Evolutionary conservation across 2,113 vertebrate species (phyloP), one percentile per base, ranked within the genome.

Genomic region (Acanthochromis polyacanthus): DNA sequence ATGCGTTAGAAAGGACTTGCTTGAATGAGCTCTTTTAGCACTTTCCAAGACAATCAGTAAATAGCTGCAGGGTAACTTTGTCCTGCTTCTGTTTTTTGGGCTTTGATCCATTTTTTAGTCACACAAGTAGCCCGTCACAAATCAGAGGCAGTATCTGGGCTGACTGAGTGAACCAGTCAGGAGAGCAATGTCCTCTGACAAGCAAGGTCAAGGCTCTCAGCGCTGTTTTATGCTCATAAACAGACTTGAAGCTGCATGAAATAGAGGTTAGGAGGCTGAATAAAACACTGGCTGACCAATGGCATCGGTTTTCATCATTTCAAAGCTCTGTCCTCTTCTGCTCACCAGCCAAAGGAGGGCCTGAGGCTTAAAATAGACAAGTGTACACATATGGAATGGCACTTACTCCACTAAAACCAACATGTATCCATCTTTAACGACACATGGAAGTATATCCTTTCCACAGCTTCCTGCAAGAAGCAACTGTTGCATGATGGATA

Each of bases 401-500:
- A 51, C 50, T 80, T 65, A 79, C 38, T 32, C 16, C 48, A 59
- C 46, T 52, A 36, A 50, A 65, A 64, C 20, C 50, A 69, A 73
- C 32, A 56, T 78, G 40, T 75, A 78, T 78, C 57, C 68, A n/a
- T 73, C 46, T 52, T 19, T 45, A 28, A 17, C 25, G 56, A 62
- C 80, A 72, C 52, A 69, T 51, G 76, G 58, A 67, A 71, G 83
- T 68, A 55, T 62, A 16, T 62, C 62, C 16, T 28, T 64, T 82
- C 68, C 60, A 52, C 43, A 61, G 87, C 80, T 79, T 87, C 78
- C 72, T 77, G 70, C 10, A 50, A 51, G n/a, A 83, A 80, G 68
- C 43, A 78, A 68, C 46, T 63, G 60, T 36, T 52, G 62, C 58
- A 66, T 84, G 76, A 91, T 65, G 71, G 69, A 83, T 76, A 17